Evolutionary conservation across 2,888 invertebrate genomes (phyloP).

Genomic region (Baronia brevicornis): DNA sequence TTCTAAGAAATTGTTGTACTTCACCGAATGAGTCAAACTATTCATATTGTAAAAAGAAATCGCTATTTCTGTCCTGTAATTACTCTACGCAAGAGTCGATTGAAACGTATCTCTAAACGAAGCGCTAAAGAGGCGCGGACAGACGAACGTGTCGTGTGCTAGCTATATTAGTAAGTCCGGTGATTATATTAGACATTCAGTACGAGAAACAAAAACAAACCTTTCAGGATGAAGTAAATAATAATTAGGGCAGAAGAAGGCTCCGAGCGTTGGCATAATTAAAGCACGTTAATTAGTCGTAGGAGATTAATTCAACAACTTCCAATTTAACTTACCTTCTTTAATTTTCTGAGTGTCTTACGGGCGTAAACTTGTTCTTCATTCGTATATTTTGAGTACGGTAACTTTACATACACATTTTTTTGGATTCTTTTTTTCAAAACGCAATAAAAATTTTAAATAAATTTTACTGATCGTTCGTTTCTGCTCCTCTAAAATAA

Average conservation of each 20-base stretch:
- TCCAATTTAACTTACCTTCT: too few relatives aligned
- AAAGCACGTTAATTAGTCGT: slow-evolving; percentile 10
- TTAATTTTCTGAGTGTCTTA: too few relatives aligned
- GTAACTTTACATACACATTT: too few relatives aligned
- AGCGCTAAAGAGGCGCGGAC: slow-evolving; percentile 42
- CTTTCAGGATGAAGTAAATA: slow-evolving; percentile 5
- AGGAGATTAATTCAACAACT: slow-evolving; percentile 11
- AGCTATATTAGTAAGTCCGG: slow-evolving; percentile 20
- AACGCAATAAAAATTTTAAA: too few relatives aligned
- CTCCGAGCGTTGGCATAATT: slow-evolving; percentile 11
- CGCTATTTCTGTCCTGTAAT: slow-evolving; percentile 10
- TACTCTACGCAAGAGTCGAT: slow-evolving; percentile 29
- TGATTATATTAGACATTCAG: slow-evolving; percentile 17
- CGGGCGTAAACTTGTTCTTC: too few relatives aligned
- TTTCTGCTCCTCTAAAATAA: too few relatives aligned
- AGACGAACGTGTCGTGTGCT: slow-evolving; percentile 22
- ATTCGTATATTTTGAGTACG: too few relatives aligned
- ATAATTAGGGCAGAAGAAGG: slow-evolving; percentile 5
- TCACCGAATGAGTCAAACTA: too few relatives aligned
- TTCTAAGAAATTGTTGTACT: too few relatives aligned
- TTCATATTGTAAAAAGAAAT: not conserved
- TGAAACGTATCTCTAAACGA: slow-evolving; percentile 35
- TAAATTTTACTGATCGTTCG: too few relatives aligned
- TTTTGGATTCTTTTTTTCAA: too few relatives aligned
- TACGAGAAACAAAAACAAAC: slow-evolving; percentile 10